Evolutionary conservation across 2,888 invertebrate genomes (phyloP).

Genomic region (Drosophila falleni): DNA sequence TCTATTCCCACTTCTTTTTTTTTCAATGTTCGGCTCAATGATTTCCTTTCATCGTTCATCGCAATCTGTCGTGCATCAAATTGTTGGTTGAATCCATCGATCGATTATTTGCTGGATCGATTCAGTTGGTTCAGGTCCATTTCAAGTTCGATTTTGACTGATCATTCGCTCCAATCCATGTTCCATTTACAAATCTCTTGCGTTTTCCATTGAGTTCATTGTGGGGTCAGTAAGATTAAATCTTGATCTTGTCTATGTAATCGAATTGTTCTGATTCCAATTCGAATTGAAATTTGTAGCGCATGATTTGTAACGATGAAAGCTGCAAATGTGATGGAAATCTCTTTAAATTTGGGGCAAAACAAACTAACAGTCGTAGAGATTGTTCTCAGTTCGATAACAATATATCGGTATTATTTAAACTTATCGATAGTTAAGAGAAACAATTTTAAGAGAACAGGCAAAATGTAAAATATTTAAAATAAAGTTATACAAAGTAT

Average conservation of each 20-base stretch:
- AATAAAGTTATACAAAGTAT: no score
- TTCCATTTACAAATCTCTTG: conserved; percentile 38
- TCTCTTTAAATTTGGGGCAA: not conserved
- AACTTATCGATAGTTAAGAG: not conserved
- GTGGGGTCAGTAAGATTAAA: conserved; percentile 58
- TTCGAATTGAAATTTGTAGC: conserved; percentile 31
- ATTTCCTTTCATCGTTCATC: conserved; percentile 66
- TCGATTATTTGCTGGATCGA: conserved; percentile 9
- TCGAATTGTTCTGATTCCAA: conserved; percentile 44
- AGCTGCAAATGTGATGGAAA: conserved; percentile 23
- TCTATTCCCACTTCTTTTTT: not conserved
- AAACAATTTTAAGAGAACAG: no score
- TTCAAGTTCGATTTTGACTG: conserved; percentile 12
- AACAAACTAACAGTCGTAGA: not conserved
- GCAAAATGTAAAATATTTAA: no score
- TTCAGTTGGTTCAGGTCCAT: conserved; percentile 14
- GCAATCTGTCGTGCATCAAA: conserved; percentile 75
- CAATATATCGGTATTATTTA: not conserved
- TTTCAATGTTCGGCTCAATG: conserved; percentile 57
- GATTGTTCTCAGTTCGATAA: not conserved
- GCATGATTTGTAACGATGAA: conserved; percentile 59
- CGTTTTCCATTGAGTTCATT: conserved; percentile 18
- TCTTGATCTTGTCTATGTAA: conserved; percentile 49
- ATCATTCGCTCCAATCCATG: conserved; percentile 3
- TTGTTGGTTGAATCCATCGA: conserved; percentile 32